phyloP scores from a whole-genome alignment of 2,888 invertebrate genomes.

The Tinea trinotella region DNA sequence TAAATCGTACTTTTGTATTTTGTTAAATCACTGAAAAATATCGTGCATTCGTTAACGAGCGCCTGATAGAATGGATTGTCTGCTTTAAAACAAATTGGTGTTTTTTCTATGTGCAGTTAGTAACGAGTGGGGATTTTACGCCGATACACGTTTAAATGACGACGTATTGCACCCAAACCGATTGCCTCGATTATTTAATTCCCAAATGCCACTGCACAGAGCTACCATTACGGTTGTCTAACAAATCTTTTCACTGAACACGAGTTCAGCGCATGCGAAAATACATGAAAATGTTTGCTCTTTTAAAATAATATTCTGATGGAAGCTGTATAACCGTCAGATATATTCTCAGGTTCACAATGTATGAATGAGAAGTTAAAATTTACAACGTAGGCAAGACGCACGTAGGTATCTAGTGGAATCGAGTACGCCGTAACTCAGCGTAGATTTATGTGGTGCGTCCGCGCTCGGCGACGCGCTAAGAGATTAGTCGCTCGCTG shows the following conservation, averaged over 20 bases:
- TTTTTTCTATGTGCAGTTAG: neutral
- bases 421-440: slow-evolving; percentile 41
- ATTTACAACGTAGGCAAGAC: slow-evolving; percentile 40
- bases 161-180: neutral
- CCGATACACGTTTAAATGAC: slow-evolving; percentile 4
- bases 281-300: no score
- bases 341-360: neutral
- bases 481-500: slow-evolving; percentile 55
- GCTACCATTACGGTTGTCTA: neutral
- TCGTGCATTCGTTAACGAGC: slow-evolving; percentile 12
- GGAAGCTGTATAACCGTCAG: neutral
- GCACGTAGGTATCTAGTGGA: slow-evolving; percentile 34
- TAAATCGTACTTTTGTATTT: slow-evolving; percentile 2
- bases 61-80: slow-evolving; percentile 1
- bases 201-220: neutral
- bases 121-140: neutral
- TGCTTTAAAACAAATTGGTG: slow-evolving; percentile 15
- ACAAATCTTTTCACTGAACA: neutral
- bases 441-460: slow-evolving; percentile 62
- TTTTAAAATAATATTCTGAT: neutral
- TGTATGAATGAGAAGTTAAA: slow-evolving; percentile 31
- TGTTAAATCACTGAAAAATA: slow-evolving; percentile 2
- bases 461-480: slow-evolving; percentile 45
- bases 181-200: neutral
- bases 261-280: no score